phyloP scores from a whole-genome alignment of 1,140 invertebrate genomes.

The Ylistrum balloti region DNA sequence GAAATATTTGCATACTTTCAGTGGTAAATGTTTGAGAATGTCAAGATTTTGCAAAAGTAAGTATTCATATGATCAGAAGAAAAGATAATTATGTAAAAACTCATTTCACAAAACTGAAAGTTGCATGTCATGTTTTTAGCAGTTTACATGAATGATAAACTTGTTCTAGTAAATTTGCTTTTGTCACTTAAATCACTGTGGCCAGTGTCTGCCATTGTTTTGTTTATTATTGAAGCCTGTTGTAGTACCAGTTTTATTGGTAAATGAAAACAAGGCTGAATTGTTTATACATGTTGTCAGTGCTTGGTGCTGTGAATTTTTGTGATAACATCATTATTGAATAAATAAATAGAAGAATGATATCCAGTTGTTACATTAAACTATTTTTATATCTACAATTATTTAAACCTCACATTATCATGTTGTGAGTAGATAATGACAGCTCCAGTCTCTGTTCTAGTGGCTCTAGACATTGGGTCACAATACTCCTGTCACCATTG shows the following conservation, averaged over 20 bases:
- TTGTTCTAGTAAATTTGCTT: background rate
- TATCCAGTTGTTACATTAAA: background rate
- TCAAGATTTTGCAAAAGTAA: background rate
- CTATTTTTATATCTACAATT: too few species aligned
- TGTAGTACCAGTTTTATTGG: background rate
- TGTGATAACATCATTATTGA: constrained; percentile 28
- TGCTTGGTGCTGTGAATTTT: constrained; percentile 29
- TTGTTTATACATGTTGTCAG: constrained; percentile 13
- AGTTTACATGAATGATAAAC: constrained; percentile 19
- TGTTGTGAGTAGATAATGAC: background rate
- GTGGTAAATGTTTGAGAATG: background rate
- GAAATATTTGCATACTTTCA: too few species aligned
- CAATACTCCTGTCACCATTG: background rate
- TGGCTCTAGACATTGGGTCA: background rate
- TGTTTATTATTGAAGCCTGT: background rate
- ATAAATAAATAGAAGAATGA: background rate
- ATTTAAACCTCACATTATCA: too few species aligned
- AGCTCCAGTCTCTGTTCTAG: background rate
- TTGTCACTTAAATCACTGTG: background rate
- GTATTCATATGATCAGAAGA: background rate
- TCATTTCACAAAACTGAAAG: background rate
- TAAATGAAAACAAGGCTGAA: background rate
- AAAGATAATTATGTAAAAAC: background rate
- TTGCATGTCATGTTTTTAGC: background rate
- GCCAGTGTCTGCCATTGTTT: background rate